Percentiles rank a stretch among this genome's conserved stretches.
Conservation (phyloP, 1,140 invertebrate species). For the Orchesella cincta region DNA sequence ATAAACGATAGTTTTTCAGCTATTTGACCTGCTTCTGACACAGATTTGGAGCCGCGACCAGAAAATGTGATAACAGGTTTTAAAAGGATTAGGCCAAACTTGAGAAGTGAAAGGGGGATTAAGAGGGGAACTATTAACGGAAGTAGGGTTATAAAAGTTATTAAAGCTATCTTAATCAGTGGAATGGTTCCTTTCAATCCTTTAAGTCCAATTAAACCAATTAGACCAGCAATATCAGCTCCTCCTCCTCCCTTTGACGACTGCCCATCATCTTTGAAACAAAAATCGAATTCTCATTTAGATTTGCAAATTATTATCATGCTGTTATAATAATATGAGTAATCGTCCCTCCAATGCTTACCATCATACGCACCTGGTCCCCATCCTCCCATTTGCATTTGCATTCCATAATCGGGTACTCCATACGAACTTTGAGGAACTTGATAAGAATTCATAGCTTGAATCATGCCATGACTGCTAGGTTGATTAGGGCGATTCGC, state of each 20-base stretch:
- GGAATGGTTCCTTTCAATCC: not conserved
- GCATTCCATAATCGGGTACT: not conserved
- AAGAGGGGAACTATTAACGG: not conserved
- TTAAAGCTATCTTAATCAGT: not conserved
- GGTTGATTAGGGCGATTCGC: no score
- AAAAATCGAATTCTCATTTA: not conserved
- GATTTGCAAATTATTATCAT: not conserved
- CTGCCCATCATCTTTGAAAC: not conserved
- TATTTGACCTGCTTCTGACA: no score
- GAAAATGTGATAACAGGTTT: not conserved
- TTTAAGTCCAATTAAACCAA: not conserved
- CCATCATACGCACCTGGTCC: not conserved
- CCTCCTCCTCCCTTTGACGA: not conserved
- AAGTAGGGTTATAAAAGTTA: not conserved
- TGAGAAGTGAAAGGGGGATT: not conserved
- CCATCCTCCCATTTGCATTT: slow-evolving; percentile 1
- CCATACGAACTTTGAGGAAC: slow-evolving; percentile 9
- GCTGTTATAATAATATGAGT: not conserved
- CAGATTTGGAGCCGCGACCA: no score
- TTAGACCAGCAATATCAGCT: not conserved
- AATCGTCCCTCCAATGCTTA: not conserved
- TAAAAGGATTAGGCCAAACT: not conserved
- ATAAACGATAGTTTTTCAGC: no score
- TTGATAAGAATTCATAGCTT: not conserved
- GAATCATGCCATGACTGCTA: not conserved